Evolutionary conservation across 2,113 vertebrate species (phyloP).

Genomic region (Triplophysa rosa): DNA sequence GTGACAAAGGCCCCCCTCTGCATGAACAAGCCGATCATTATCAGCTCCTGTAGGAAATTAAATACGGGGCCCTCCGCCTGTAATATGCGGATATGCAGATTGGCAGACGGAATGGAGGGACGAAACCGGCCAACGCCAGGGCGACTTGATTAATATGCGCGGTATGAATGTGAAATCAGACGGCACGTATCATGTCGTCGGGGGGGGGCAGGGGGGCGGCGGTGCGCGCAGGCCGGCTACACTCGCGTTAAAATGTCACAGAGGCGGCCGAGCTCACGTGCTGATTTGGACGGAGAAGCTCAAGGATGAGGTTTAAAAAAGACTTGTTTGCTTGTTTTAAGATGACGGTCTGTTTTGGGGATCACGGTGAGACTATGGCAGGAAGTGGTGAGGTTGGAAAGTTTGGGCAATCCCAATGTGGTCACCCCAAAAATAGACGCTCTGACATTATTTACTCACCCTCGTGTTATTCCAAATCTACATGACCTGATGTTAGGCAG

Average conservation of each 20-base stretch:
- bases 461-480: too few species aligned
- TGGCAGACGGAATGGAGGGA: conserved; percentile 72
- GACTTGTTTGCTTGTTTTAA: conserved; percentile 44
- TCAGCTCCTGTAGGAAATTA: conserved; percentile 98
- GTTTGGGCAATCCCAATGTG: neutral
- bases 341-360: conserved; percentile 42
- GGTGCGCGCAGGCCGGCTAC: conserved; percentile 34
- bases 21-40: conserved; percentile 92
- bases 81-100: conserved; percentile 97
- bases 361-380: conserved; percentile 47
- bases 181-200: conserved; percentile 69
- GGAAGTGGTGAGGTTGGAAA: neutral
- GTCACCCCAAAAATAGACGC: too few species aligned
- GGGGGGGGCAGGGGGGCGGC: neutral
- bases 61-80: conserved; percentile 81
- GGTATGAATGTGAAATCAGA: conserved; percentile 90
- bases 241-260: conserved; percentile 76
- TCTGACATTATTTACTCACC: too few species aligned
- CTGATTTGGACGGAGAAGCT: conserved; percentile 44
- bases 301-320: conserved; percentile 47
- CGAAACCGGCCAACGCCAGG: conserved; percentile 78
- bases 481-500: too few species aligned
- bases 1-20: conserved; percentile 86
- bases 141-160: conserved; percentile 89
- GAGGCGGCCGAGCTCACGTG: conserved; percentile 65